Base-by-base conservation (phyloP, 1,140 invertebrate species). In the Calliopsis andreniformis region DNA sequence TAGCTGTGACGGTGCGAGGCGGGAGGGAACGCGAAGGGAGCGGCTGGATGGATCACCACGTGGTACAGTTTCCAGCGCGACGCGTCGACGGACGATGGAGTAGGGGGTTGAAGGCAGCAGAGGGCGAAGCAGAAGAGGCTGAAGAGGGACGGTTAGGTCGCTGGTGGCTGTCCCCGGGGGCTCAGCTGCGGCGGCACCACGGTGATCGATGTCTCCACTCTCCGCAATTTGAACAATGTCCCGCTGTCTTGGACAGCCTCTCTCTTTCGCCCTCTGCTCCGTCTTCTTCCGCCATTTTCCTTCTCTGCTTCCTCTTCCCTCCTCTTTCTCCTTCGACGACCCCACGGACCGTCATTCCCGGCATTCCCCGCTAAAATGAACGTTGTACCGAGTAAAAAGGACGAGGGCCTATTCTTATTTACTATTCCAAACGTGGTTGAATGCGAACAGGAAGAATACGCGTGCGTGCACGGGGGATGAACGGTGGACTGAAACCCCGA, bases 181-280 rank as follows among this genome's bases (percentile, higher is more conserved):
- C 87, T 89, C 86, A 89, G 88, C 87, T 85, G 86, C 75, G 63
- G 71, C 69, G 66, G 80, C 82, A 78, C 80, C 79, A 79, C 59
- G 55, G 87, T 90, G 89, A 90, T 90, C 89, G 88, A 90, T 90
- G 89, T 89, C 88, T 89, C 88, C 77, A 87, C 89, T 89, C 89
- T 86, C 85, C 87, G 85, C 89, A 90, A 89, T 90, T 89, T 89
- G 87, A 90, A 90, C 89, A 90, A 90, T 89, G 88, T 89, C 88
- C 85, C 87, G 85, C 86, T 87, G 86, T 80, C 78, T 80, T 83
- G 81, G 70, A 55, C 77, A 66, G 25, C 62, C 55, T 42, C 58
- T 49, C 56, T 71, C 56, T 66, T 56, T 51, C 45, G 58, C 58
- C 18, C 49, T 64, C 53, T 28, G 35, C 51, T 16, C 30, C 23